Base-by-base conservation (phyloP, 2,113 vertebrate genomes). In the Callipepla californica region DNA sequence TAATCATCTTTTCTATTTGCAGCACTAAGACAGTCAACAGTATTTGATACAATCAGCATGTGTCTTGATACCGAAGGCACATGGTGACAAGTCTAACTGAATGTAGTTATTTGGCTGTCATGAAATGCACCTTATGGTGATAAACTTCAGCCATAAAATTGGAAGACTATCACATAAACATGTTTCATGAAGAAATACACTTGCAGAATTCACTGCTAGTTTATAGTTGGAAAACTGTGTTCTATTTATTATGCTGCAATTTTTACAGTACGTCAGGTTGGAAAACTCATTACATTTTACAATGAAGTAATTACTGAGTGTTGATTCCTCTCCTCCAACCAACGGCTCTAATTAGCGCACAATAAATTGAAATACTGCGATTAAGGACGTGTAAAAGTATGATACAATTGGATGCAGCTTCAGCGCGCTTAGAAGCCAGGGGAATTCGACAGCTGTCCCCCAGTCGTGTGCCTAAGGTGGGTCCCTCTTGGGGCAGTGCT, bases 161-260 rank as follows among this genome's bases (percentile, higher is more conserved):
- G 98, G 98, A 98, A 98, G 97, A 98, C 97, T 98, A 98, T 98
- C 98, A 98, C 98, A 98, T 98, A 98, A 98, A 98, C 98, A 98
- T 98, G 98, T 97, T 98, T 98, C 98, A 98, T 91, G 88, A 98
- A 98, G 98, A 98, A 98, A 98, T 98, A 98, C 98, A 96, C 98
- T 97, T 97, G 97, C 97, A 96, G 98, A 98, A 98, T 97, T 97
- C 97, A 96, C 97, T 97, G 97, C 97, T 67, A 95, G 97, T 97
- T 98, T 98, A 98, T 97, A 97, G 98, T 97, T 96, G 95, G 97
- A 95, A 98, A 98, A 97, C 97, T 80, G 87, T 34, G 23, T 96
- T 97, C 95, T 97, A 97, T 98, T 98, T 98, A 97, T 97, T 97
- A 97, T 90, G 91, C 87, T 90, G 92, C 80, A 80, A 83, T 97